Evolutionary conservation across 2,888 invertebrate genomes (phyloP).

Genomic region (Hirtodrosophila histrioides): DNA sequence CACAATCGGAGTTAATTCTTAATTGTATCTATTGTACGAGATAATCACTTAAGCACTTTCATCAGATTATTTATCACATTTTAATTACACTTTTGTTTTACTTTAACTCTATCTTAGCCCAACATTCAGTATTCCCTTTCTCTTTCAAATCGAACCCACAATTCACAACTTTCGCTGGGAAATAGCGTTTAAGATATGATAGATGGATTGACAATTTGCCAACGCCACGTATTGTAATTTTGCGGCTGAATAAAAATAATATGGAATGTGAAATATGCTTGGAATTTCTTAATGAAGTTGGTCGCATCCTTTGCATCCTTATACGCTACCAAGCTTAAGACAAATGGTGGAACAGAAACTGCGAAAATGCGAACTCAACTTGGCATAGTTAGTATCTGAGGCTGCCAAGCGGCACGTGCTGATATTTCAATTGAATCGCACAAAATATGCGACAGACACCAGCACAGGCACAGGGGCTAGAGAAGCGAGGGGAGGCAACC

Average conservation of each 20-base stretch:
- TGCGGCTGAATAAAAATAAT: conserved; percentile 35
- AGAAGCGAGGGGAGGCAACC: conserved; percentile 7
- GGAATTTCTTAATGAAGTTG: conserved; percentile 80
- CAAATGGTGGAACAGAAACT: conserved; percentile 52
- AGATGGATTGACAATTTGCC: conserved; percentile 6
- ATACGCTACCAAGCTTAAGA: conserved; percentile 50
- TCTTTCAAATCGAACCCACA: too few relatives aligned
- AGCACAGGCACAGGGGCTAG: conserved; percentile 1
- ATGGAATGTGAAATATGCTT: conserved; percentile 56
- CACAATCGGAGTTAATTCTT: too few relatives aligned
- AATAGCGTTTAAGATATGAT: neutral
- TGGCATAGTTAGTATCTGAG: conserved; percentile 20
- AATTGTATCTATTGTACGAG: too few relatives aligned
- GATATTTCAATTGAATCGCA: conserved; percentile 76
- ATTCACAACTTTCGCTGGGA: conserved; percentile 27
- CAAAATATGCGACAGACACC: conserved; percentile 62
- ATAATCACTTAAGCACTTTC: too few relatives aligned
- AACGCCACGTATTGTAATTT: conserved; percentile 40
- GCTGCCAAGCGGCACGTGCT: conserved; percentile 65
- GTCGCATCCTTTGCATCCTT: conserved; percentile 13
- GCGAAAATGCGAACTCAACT: conserved; percentile 11
- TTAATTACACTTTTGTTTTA: too few relatives aligned
- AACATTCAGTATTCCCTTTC: too few relatives aligned
- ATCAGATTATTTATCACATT: too few relatives aligned
- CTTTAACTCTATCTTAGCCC: too few relatives aligned